These are phyloP conservation scores for Eufriesea mexicana DNA, from an alignment of 1,140 invertebrate genomes.

Conservation along the genomic window DNA sequence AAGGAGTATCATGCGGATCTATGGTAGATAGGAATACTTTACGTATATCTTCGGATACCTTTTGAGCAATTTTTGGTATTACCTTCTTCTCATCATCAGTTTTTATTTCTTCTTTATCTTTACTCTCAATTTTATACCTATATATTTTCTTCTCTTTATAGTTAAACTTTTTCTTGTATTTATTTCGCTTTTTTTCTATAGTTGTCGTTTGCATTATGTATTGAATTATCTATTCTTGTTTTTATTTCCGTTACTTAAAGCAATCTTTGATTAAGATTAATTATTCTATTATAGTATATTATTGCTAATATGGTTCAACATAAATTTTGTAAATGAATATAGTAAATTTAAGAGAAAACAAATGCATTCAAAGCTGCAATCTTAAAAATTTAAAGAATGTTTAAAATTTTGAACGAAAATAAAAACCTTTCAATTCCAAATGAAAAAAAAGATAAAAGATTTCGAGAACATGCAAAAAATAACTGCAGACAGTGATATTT, in stretches of 20 bases:
- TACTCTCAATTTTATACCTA: neutral
- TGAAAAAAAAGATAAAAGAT: no score
- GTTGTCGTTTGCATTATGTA: neutral
- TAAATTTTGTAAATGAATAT: conserved; percentile 5
- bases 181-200: neutral
- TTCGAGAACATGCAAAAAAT: neutral
- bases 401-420: neutral
- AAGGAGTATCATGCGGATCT: conserved; percentile 33
- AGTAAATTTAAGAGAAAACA: neutral
- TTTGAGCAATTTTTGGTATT: neutral
- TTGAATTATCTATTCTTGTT: neutral
- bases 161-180: neutral
- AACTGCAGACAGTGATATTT: no score
- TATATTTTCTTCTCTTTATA: neutral
- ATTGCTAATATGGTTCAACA: neutral
- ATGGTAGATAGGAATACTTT: neutral
- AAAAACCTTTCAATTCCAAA: neutral
- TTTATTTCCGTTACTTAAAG: neutral
- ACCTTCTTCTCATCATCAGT: neutral
- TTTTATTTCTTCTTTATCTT: neutral
- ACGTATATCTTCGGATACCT: neutral
- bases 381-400: neutral
- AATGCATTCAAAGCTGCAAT: neutral
- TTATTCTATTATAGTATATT: neutral
- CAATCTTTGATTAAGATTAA: neutral